A percentile compares a stretch with the other conserved stretches of the same genome.
Evolutionary conservation across 1,140 invertebrate genomes (phyloP).

Genomic region (Danaus melanippus): DNA sequence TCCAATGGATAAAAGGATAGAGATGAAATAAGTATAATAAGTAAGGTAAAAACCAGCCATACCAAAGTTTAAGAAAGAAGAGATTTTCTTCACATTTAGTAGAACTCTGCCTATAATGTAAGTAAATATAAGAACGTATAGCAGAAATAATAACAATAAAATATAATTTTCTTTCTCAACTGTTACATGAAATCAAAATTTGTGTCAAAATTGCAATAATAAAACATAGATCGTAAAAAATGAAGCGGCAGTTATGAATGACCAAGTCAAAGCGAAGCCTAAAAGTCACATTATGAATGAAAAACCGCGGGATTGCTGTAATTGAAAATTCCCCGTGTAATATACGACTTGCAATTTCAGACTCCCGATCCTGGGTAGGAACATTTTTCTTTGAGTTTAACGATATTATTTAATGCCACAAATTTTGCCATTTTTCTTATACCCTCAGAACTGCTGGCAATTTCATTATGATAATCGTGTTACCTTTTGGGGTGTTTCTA

Average conservation of each 20-base stretch:
- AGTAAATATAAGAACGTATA: too few species aligned
- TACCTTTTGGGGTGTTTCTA: slow-evolving; percentile 29
- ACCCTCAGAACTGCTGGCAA: slow-evolving; percentile 48
- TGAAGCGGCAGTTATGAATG: slow-evolving; percentile 50
- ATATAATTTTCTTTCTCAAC: too few species aligned
- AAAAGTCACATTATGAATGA: slow-evolving; percentile 69
- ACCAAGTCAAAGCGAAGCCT: slow-evolving; percentile 45
- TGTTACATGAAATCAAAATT: too few species aligned
- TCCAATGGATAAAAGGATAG: too few species aligned
- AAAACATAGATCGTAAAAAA: not conserved
- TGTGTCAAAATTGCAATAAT: too few species aligned
- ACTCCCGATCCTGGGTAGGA: slow-evolving; percentile 43
- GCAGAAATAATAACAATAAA: too few species aligned
- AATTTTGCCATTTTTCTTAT: slow-evolving; percentile 67
- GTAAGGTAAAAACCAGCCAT: too few species aligned
- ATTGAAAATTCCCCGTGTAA: slow-evolving; percentile 70
- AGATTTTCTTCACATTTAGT: too few species aligned
- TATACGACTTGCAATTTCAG: slow-evolving; percentile 67
- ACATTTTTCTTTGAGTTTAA: slow-evolving; percentile 67
- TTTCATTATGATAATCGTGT: slow-evolving; percentile 68
- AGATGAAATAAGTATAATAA: too few species aligned
- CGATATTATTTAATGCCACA: slow-evolving; percentile 71
- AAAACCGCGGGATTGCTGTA: slow-evolving; percentile 68
- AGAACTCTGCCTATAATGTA: too few species aligned
- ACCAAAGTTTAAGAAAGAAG: slow-evolving; percentile 6